Evolutionary conservation across 2,888 invertebrate genomes (phyloP), one percentile per base, ranked within the genome.

Genomic region (Phania funesta): DNA sequence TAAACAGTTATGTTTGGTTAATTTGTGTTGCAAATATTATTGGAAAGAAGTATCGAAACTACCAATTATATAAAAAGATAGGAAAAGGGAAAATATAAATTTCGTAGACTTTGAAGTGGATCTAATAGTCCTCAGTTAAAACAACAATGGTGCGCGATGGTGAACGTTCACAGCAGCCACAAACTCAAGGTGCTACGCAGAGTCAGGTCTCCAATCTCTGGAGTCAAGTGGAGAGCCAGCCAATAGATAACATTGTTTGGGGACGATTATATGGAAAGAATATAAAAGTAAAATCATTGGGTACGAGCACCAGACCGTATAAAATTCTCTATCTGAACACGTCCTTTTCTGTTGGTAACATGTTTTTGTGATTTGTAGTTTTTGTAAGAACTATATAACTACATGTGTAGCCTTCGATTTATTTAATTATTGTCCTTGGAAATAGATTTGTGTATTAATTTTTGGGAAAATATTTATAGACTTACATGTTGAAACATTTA

Each of bases 401-500:
- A 13, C n/a, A 38, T 5, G 35, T 38, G 2, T 26, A 32, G 1
- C 6, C 9, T 8, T 38, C 13, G 4, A 38, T n/a, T 1, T 13
- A n/a, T 38, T 26, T 26, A 3, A 32, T 38, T 38, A 13, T 38
- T 38, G 35, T 38, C 11, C 2, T 38, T 38, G 9, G n/a, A 38
- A 4, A 13, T 38, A 2, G 2, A 38, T 71, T 50, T 71, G 13
- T 64, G 13, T 62, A 6, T 62, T 26, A 16, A 7, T 44, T 4
- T 44, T 26, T 18, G 2, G 16, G 7, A 16, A 6, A 5, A 13
- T 13, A 16, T 35, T 18, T 16, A 35, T 75, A 93, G 93, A 91
- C 87, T 85, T 93, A 62, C 89, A 86, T 29, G 88, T 90, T 22
- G 90, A 92, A 75, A 84, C 85, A 24, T 92, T 92, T 83, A 89